A percentile compares a stretch with the other conserved stretches of the same genome.
Evolutionary conservation across 2,888 invertebrate species (phyloP).

Genomic region (Exephanes ischioxanthus): DNA sequence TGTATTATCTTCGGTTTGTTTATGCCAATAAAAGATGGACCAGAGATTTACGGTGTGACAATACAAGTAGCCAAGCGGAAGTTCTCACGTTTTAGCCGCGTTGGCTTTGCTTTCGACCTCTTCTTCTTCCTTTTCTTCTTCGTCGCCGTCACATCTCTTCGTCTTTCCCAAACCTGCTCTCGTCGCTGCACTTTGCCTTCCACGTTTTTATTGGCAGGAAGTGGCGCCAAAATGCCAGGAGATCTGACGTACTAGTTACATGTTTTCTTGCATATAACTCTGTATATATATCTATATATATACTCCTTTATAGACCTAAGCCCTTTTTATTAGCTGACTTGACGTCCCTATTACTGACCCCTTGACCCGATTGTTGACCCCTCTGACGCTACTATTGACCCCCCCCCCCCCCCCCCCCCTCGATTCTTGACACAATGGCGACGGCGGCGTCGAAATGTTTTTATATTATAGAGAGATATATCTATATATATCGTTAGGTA

Average conservation of each 20-base stretch:
- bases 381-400: too few relatives aligned
- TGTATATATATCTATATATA: not conserved
- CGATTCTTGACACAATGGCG: too few relatives aligned
- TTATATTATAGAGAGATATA: not conserved
- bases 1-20: not conserved
- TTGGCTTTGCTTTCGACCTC: conserved; percentile 1
- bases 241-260: conserved; percentile 15
- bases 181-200: conserved; percentile 10
- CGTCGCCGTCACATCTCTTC: conserved; percentile 17
- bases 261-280: not conserved
- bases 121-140: conserved; percentile 14
- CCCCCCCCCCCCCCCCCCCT: too few relatives aligned
- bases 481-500: not conserved
- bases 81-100: conserved; percentile 3
- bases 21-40: conserved; percentile 26
- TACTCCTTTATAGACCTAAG: too few relatives aligned
- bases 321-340: too few relatives aligned
- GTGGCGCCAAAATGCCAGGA: conserved; percentile 74
- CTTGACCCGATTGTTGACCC: too few relatives aligned
- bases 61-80: conserved; percentile 55
- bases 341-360: too few relatives aligned
- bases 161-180: conserved; percentile 24
- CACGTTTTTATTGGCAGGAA: conserved; percentile 65
- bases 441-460: too few relatives aligned
- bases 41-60: conserved; percentile 39